These are phyloP conservation scores for Dinothrombium tinctorium DNA, from an alignment of 1,140 invertebrate genomes.

Conservation along the genomic window DNA sequence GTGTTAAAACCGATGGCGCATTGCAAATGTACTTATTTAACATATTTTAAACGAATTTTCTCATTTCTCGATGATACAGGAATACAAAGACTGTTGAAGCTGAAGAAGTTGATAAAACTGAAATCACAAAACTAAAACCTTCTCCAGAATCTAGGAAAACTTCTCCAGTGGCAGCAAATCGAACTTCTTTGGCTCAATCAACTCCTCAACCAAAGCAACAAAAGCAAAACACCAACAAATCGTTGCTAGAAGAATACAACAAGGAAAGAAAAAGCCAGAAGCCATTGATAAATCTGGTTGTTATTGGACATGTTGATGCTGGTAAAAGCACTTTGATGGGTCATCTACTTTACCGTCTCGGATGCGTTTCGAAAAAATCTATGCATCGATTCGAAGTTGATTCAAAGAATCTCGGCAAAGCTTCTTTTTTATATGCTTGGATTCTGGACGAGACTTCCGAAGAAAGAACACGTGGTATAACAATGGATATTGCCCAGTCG, in stretches of 20 bases:
- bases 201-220: too few species aligned
- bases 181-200: too few species aligned
- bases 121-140: too few species aligned
- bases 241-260: constrained; percentile 29
- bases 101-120: too few species aligned
- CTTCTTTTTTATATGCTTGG: constrained; percentile 96
- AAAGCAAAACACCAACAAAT: too few species aligned
- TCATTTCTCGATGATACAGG: too few species aligned
- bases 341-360: constrained; percentile 64
- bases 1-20: too few species aligned
- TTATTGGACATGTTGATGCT: constrained; percentile 96
- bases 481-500: constrained; percentile 87
- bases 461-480: constrained; percentile 69
- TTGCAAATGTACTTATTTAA: too few species aligned
- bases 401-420: constrained; percentile 88
- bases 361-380: constrained; percentile 61
- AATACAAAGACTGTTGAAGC: too few species aligned
- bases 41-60: too few species aligned
- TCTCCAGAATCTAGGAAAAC: too few species aligned
- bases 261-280: constrained; percentile 48
- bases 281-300: constrained; percentile 71
- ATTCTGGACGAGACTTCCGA: constrained; percentile 97
- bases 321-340: constrained; percentile 97
- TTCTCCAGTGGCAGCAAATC: too few species aligned
- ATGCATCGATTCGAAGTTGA: constrained; percentile 96